Conservation (phyloP, 2,113 vertebrate genomes). For the Callocephalon fimbriatum region DNA sequence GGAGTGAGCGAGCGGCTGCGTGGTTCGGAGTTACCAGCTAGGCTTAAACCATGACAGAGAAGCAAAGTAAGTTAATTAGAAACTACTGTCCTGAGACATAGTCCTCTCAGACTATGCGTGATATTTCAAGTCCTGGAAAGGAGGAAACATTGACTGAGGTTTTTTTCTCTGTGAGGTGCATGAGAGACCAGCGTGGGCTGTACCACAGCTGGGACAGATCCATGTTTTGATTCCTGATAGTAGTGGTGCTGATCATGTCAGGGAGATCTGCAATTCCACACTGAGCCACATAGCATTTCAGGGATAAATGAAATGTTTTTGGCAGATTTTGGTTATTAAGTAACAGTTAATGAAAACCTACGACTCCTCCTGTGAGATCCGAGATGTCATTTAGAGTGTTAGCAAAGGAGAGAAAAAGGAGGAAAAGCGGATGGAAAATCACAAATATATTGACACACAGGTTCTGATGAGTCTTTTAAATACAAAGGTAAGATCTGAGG, state of each 20-base stretch:
- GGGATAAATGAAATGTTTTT: not conserved
- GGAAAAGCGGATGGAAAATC: not conserved
- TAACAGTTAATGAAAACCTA: not conserved
- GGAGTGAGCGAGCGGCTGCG: no score
- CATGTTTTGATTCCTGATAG: not conserved
- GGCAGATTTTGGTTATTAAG: not conserved
- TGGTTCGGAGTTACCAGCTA: no score
- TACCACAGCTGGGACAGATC: not conserved
- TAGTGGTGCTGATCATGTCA: not conserved
- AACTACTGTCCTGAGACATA: not conserved
- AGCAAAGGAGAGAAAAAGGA: not conserved
- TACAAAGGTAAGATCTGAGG: not conserved
- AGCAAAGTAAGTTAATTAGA: not conserved
- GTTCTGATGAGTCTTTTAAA: not conserved
- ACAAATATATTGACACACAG: not conserved
- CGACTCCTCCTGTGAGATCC: not conserved
- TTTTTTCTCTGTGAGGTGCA: not conserved
- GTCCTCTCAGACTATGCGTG: not conserved
- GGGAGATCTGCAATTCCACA: not conserved
- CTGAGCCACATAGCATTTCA: not conserved
- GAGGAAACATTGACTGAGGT: not conserved
- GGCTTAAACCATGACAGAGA: no score
- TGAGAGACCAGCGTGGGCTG: not conserved
- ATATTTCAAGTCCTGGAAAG: not conserved
- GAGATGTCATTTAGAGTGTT: fast-evolving